Evolutionary conservation across 2,797 vertebrate genomes (phyloP).

Genomic region (Coccyzus lansbergi): DNA sequence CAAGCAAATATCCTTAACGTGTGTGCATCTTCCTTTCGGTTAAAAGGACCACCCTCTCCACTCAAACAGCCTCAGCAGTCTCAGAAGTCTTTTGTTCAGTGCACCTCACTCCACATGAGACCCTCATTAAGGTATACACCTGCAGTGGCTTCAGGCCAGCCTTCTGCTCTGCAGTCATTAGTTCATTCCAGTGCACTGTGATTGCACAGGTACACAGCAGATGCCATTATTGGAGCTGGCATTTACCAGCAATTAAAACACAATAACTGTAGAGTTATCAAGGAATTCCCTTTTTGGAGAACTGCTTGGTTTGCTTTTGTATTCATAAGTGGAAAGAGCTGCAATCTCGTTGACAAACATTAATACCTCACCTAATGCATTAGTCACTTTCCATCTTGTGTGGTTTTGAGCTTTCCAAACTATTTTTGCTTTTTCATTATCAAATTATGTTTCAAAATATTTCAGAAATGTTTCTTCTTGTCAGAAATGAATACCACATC

Average conservation of each 20-base stretch:
- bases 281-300: background rate
- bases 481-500: background rate
- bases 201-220: constrained; percentile 12
- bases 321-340: background rate
- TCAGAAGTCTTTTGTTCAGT: background rate
- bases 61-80: background rate
- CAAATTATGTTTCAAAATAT: background rate
- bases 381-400: background rate
- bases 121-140: background rate
- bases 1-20: background rate
- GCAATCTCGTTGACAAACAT: background rate
- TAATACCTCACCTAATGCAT: background rate
- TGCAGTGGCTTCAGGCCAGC: constrained; percentile 8
- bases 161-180: constrained; percentile 3
- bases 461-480: background rate
- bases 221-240: background rate
- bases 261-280: background rate
- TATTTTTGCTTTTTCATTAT: background rate
- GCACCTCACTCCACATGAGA: background rate
- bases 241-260: constrained; percentile 44
- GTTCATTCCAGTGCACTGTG: background rate
- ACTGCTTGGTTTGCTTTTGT: background rate
- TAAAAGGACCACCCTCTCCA: background rate
- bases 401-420: background rate
- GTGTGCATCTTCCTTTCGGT: background rate